Base-by-base conservation (phyloP, 64 coral and sea anemone genomes). In the Hydrozoanthus tunicans region DNA sequence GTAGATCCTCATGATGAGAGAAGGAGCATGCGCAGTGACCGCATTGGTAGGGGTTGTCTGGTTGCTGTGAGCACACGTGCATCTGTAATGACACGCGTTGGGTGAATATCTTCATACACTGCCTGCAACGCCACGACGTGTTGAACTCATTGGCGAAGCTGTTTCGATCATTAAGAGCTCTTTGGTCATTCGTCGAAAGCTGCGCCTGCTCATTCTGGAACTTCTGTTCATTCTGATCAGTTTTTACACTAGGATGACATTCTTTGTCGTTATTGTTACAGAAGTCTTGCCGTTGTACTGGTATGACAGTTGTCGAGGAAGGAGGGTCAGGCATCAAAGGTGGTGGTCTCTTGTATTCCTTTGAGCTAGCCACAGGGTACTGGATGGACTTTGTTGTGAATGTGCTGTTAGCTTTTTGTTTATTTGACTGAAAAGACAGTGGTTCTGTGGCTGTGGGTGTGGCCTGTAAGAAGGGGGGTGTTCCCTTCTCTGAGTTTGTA, bases 21-120 rank as follows among this genome's bases (percentile, higher is more conserved):
- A 93, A 93, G 9, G 91, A 93, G 61, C 82, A 14, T 12, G 60
- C 51, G 52, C 91, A 93, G 6, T 93, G 91, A 8, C 81, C 91
- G n/a, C 91, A 93, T 27, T 93, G 72, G 56, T 83, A 93, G 20
- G 91, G 91, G 9, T 77, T 77, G 6, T 86, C 70, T 6, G 82
- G 74, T 51, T 86, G 81, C 53, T 59, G 73, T 0, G 91, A 62
- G 14, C 91, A 93, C 26, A 93, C 91, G 20, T 93, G 91, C 70
- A 93, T 85, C 56, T 82, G 74, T 59, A 93, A 13, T 17, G 72
- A 66, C 13, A 67, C 62, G 58, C 91, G 91, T 62, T 93, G 91
- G 9, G 74, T 86, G 63, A 93, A 93, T 6, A 63, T 83, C 51
- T 86, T 83, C 17, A 58, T 25, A 54, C 91, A 93, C 61, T 93